phyloP scores from a whole-genome alignment of 2,888 invertebrate genomes.

The Heliconius aoede region DNA sequence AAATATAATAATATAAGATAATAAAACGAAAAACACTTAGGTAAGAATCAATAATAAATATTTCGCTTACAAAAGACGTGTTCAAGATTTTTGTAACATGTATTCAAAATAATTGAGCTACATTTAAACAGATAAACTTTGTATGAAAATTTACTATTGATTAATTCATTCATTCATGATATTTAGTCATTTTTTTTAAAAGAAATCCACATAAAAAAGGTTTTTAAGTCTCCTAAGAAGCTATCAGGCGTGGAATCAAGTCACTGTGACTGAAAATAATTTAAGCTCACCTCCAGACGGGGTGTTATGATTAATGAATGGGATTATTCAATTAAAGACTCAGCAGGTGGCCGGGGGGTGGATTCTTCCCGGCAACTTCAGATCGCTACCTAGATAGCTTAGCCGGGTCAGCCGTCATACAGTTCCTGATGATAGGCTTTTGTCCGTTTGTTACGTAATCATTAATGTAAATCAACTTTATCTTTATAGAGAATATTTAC shows the following conservation, averaged over 20 bases:
- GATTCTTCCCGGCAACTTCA: conserved; percentile 63
- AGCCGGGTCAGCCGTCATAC: conserved; percentile 36
- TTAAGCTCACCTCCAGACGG: conserved; percentile 78
- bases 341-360: conserved; percentile 66
- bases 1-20: no score
- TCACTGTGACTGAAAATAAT: conserved; percentile 72
- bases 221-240: conserved; percentile 38
- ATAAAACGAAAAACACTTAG: no score
- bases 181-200: neutral
- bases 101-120: neutral
- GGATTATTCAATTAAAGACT: conserved; percentile 84
- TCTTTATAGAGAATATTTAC: neutral
- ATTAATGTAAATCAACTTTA: neutral
- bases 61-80: no score
- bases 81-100: neutral
- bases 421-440: conserved; percentile 50
- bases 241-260: conserved; percentile 48
- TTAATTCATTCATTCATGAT: neutral
- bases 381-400: conserved; percentile 54
- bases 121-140: neutral
- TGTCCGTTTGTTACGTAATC: conserved; percentile 54
- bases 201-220: neutral
- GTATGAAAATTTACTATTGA: neutral
- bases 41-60: no score
- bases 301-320: conserved; percentile 81